Percentiles rank a stretch among this genome's conserved stretches.
These are phyloP conservation scores for Gallinago media DNA, from an alignment of 2,113 vertebrate genomes.

Conservation along the genomic window DNA sequence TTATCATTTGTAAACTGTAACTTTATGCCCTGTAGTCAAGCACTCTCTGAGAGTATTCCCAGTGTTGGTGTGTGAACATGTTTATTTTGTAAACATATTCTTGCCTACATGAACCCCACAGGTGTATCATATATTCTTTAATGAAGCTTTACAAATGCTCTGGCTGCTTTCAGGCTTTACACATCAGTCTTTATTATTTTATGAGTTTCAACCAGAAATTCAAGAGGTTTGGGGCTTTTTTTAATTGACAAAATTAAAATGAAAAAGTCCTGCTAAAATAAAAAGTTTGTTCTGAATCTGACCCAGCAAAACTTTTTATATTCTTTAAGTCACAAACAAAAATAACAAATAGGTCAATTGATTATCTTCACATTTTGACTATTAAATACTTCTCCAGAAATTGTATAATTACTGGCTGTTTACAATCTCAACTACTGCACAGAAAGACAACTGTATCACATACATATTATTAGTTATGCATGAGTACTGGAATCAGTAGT, in stretches of 20 bases:
- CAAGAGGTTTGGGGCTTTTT: not conserved
- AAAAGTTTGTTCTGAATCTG: not conserved
- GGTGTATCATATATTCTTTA: not conserved
- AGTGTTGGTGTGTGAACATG: not conserved
- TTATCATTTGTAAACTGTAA: not conserved
- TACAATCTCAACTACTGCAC: not conserved
- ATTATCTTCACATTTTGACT: not conserved
- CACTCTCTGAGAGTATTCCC: not conserved
- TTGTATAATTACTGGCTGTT: not conserved
- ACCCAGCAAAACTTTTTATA: not conserved
- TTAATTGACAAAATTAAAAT: not conserved
- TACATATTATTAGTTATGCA: not conserved
- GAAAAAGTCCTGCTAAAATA: not conserved
- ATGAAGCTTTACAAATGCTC: not conserved
- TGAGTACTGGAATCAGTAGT: not conserved
- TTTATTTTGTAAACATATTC: not conserved
- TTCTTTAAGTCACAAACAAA: not conserved
- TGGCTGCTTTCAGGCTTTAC: not conserved
- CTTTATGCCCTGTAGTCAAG: not conserved
- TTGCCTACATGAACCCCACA: not conserved
- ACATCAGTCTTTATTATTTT: not conserved
- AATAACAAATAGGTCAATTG: not conserved
- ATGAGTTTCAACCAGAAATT: not conserved
- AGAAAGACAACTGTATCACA: not conserved
- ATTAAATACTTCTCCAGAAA: not conserved